phyloP scores from a whole-genome alignment of 2,888 invertebrate genomes.

The Cephalotes varians region DNA sequence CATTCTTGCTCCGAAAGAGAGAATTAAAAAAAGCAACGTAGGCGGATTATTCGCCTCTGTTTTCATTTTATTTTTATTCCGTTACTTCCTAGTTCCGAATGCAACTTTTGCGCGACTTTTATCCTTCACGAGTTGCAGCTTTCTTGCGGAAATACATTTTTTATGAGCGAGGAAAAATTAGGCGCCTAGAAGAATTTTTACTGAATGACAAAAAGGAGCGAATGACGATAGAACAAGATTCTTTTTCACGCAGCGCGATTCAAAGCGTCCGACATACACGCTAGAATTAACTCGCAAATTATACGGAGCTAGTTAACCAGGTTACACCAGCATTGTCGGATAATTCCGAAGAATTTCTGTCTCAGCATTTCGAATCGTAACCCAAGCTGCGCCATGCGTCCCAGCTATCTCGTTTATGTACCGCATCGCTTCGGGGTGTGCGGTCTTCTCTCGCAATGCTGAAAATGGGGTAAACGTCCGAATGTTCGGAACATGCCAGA shows the following conservation, averaged over 20 bases:
- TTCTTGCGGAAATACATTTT: slow-evolving; percentile 17
- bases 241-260: slow-evolving; percentile 13
- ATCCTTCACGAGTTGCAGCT: slow-evolving; percentile 18
- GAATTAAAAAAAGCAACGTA: neutral
- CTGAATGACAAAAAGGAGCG: neutral
- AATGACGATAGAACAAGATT: neutral
- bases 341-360: slow-evolving; percentile 40
- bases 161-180: slow-evolving; percentile 22
- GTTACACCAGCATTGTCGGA: neutral
- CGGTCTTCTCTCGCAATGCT: slow-evolving; percentile 68
- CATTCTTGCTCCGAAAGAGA: neutral
- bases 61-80: slow-evolving; percentile 16
- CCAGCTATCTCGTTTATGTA: slow-evolving; percentile 72
- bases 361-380: slow-evolving; percentile 37
- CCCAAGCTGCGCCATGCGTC: slow-evolving; percentile 21
- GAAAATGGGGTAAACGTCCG: slow-evolving; percentile 73
- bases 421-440: slow-evolving; percentile 74
- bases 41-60: neutral
- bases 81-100: no score
- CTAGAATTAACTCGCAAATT: slow-evolving; percentile 15
- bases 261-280: neutral
- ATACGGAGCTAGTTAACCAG: slow-evolving; percentile 24
- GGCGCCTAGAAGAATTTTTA: neutral
- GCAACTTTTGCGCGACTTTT: slow-evolving; percentile 11
- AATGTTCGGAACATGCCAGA: slow-evolving; percentile 62